Evolutionary conservation across 2,888 invertebrate genomes (phyloP).

Genomic region (Schrankia costaestrigalis): DNA sequence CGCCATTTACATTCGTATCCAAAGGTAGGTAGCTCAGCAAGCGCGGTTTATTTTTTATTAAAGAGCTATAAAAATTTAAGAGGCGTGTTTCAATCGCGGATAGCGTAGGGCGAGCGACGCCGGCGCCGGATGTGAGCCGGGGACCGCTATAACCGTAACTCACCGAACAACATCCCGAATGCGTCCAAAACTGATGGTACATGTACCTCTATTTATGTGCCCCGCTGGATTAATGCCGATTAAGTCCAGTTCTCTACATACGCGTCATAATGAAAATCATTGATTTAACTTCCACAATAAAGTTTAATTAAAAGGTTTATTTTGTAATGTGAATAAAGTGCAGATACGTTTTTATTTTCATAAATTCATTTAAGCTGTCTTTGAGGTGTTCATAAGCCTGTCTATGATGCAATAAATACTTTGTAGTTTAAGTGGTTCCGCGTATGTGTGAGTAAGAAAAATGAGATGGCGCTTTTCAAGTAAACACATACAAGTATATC

Average conservation of each 20-base stretch:
- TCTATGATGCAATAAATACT: no score
- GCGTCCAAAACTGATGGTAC: conserved; percentile 53
- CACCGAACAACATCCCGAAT: conserved; percentile 42
- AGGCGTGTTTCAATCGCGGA: conserved; percentile 44
- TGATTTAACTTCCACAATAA: no score
- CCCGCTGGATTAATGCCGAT: conserved; percentile 52
- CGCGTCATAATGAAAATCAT: no score
- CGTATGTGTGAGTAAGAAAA: no score
- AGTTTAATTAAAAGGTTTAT: no score
- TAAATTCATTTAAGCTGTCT: no score
- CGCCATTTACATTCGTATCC: conserved; percentile 6
- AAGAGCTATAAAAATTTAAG: conserved; percentile 32
- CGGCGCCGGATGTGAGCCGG: conserved; percentile 41
- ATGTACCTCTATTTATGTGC: conserved; percentile 55
- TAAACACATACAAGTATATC: no score
- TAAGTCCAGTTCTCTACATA: conserved; percentile 27
- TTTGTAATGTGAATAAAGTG: no score
- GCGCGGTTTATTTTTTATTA: conserved; percentile 33
- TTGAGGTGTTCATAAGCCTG: no score
- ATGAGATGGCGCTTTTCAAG: no score
- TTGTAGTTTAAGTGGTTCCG: no score
- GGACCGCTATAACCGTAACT: conserved; percentile 61
- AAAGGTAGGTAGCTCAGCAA: conserved; percentile 20
- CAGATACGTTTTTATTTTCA: no score
- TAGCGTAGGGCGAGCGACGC: conserved; percentile 44